These are phyloP conservation scores for Brotula barbata DNA, from an alignment of 2,797 vertebrate genomes.

Conservation along the genomic window DNA sequence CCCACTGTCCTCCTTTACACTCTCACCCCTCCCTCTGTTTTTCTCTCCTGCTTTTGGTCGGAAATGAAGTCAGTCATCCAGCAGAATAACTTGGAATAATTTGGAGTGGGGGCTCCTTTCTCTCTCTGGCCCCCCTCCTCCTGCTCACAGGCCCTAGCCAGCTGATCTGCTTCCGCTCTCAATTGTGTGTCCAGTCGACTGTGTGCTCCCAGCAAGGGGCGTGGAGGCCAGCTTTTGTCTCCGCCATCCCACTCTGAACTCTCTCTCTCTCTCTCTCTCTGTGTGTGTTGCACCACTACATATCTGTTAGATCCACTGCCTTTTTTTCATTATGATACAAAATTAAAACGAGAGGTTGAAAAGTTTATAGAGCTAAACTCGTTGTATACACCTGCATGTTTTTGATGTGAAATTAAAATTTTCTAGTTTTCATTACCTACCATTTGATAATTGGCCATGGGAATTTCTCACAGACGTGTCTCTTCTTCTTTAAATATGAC, in stretches of 20 bases:
- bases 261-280: slow-evolving; percentile 25
- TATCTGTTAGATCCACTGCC: slow-evolving; percentile 35
- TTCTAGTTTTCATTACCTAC: not conserved
- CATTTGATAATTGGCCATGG: not conserved
- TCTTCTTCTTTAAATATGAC: not conserved
- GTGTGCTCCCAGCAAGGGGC: slow-evolving; percentile 75
- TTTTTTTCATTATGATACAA: slow-evolving; percentile 33
- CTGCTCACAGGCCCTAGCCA: slow-evolving; percentile 67
- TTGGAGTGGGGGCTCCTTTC: slow-evolving; percentile 71
- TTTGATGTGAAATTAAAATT: not conserved
- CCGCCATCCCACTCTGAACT: slow-evolving; percentile 56
- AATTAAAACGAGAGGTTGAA: slow-evolving; percentile 3
- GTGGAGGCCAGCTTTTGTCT: slow-evolving; percentile 74
- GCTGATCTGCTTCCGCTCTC: slow-evolving; percentile 81
- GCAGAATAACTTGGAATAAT: slow-evolving; percentile 83
- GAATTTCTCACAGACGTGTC: not conserved
- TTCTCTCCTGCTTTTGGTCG: slow-evolving; percentile 71
- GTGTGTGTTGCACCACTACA: slow-evolving; percentile 35
- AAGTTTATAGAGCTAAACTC: too few relatives aligned
- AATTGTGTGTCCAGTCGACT: slow-evolving; percentile 80
- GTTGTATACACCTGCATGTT: too few relatives aligned
- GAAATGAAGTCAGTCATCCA: slow-evolving; percentile 85
- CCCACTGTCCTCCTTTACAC: slow-evolving; percentile 35
- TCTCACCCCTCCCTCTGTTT: slow-evolving; percentile 56
- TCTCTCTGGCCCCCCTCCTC: slow-evolving; percentile 15